Evolutionary conservation across 2,113 vertebrate genomes (phyloP), one percentile per base, ranked within the genome.

Genomic region (Paradoxurus hermaphroditus): DNA sequence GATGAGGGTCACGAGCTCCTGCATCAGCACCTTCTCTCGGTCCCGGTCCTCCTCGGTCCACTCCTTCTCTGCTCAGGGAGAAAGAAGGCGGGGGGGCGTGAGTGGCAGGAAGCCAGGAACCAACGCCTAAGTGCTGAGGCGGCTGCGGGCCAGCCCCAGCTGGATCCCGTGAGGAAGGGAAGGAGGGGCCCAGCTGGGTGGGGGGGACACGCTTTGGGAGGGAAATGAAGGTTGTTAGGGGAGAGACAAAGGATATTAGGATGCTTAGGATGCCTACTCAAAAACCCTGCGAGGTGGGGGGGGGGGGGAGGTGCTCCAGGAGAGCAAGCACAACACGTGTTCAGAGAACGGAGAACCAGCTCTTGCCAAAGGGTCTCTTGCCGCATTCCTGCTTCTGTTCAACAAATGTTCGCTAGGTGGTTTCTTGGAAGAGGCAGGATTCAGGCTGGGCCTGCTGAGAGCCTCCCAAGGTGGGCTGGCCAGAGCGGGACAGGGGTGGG

Each of bases 1-100:
- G 5, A 99, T 99, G 97, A 99, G 98, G 83, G 98, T 98, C 86
- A 99, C 98, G 53, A 99, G 98, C 97, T 99, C 99, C 34, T 98
- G 97, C 99, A 99, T 99, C 97, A 99, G 98, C 97, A 99, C 98
- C 97, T 99, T 98, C 95, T 99, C 99, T 75, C 97, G 98, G 51
- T 67, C 94, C 63, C 98, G 98, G 97, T 99, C 99, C 49, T 99
- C 99, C 0, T 98, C 98, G 0, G 98, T 99, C 99, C 99, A 99
- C 79, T 99, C 99, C 65, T 98, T 99, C 89, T 99, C 99, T 99
- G 98, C 75, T 16, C 91, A 77, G 53, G 87, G 10, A 94, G 46
- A 94, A 97, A 97, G 15, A 97, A 97, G 15, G 19, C 27, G 5
- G 94, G 31, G 31, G n/a, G 36, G 56, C 4, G 36, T 98, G 96